Percentiles rank a stretch among this genome's conserved stretches.
Evolutionary conservation across 2,113 vertebrate species (phyloP).

Genomic region (Sylvia atricapilla): DNA sequence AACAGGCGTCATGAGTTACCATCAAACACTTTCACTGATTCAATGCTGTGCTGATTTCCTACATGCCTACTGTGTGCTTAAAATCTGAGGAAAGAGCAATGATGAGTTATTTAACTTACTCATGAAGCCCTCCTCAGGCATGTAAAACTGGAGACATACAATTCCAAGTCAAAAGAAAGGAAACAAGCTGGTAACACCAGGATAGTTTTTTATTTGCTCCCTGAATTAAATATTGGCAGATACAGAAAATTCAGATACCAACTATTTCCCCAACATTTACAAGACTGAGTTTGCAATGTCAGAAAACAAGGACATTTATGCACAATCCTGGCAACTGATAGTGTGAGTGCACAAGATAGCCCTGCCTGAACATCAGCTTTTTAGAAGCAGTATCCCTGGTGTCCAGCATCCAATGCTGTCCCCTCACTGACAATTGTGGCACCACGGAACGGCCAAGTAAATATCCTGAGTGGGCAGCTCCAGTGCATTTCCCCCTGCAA

Average conservation of each 20-base stretch:
- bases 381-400: slow-evolving; percentile 12
- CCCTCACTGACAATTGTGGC: slow-evolving; percentile 23
- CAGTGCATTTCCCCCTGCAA: not conserved
- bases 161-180: not conserved
- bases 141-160: not conserved
- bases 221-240: slow-evolving; percentile 66
- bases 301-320: slow-evolving; percentile 31
- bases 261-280: slow-evolving; percentile 50
- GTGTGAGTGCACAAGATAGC: slow-evolving; percentile 3
- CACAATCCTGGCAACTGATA: slow-evolving; percentile 15
- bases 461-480: slow-evolving; percentile 28
- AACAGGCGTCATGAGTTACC: not conserved
- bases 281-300: slow-evolving; percentile 44
- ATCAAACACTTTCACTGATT: not conserved
- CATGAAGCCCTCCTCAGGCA: not conserved
- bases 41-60: not conserved
- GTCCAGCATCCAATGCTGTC: not conserved
- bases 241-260: slow-evolving; percentile 43
- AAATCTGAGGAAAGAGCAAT: not conserved
- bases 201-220: slow-evolving; percentile 68
- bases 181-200: slow-evolving; percentile 19
- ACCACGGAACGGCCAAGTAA: not conserved
- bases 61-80: not conserved
- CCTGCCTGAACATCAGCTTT: not conserved
- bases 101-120: not conserved